Evolutionary conservation across 2,888 invertebrate genomes (phyloP), one percentile per base, ranked within the genome.

Genomic region (Xanthostigma xanthostigma): DNA sequence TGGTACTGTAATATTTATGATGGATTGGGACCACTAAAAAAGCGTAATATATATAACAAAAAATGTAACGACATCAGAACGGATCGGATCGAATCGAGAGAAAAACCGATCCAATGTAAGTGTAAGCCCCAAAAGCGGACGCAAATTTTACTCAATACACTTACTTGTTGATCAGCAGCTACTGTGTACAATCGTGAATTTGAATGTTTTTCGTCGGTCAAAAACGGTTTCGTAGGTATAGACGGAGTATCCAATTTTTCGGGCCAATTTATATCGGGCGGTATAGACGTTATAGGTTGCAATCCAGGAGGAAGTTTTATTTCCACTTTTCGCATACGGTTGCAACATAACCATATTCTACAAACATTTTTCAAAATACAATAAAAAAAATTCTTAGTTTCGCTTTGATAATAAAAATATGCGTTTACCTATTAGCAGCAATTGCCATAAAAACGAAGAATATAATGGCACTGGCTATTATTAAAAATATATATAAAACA

Each of bases 231-330:
- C 34, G 41, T 50, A 34, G 47, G 47, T 35, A 48, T 47, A 9
- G 45, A 27, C 8, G 41, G 41, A 13, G 47, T 48, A 12, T 50
- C 48, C 8, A 12, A 13, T 12, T 38, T 38, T 9, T 45, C 37
- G 11, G 45, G 45, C 58, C 60, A 14, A 44, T 46, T 13, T 51
- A 51, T 12, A 11, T 36, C 9, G 12, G 17, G 33, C 14, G 13
- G n/a, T 51, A 49, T 27, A 2, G 11, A 33, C 38, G 27, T 36
- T 27, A 40, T n/a, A 8, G 59, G 57, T 13, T 66, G 74, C 50
- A 84, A 63, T 4, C 82, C 82, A 44, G 75, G 76, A 17, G 84
- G 84, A 52, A 84, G 63, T 55, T 78, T 78, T 11, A 80, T 76
- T 59, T 78, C 76, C 27, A 84, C 78, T 55, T 81, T 76, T 58